Evolutionary conservation across 2,888 invertebrate species (phyloP).

Genomic region (Torymus auratus): DNA sequence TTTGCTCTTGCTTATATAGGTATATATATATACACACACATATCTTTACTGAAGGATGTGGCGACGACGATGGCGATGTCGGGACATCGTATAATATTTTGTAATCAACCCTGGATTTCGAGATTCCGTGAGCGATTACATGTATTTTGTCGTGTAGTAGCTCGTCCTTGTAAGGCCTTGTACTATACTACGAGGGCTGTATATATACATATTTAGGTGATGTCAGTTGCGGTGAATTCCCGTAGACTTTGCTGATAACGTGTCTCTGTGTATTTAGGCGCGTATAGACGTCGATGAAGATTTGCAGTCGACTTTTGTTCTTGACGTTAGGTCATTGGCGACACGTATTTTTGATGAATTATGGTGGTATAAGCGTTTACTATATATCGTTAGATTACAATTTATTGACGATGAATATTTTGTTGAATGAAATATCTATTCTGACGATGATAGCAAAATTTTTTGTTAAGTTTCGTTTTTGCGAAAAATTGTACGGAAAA

Average conservation of each 20-base stretch:
- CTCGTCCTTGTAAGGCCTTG: not conserved
- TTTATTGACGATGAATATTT: too few relatives aligned
- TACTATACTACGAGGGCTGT: too few relatives aligned
- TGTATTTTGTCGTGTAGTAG: constrained; percentile 22
- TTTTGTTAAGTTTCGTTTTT: too few relatives aligned
- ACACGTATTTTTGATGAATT: too few relatives aligned
- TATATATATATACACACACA: not conserved
- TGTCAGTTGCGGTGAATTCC: too few relatives aligned
- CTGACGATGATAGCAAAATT: too few relatives aligned
- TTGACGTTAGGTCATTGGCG: not conserved
- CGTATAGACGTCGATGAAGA: constrained; percentile 2
- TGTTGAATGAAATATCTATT: too few relatives aligned
- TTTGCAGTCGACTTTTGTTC: constrained; percentile 1
- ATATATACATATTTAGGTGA: too few relatives aligned
- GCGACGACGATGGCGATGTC: constrained; percentile 8
- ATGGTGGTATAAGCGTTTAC: too few relatives aligned
- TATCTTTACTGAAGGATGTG: too few relatives aligned
- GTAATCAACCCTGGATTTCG: constrained; percentile 41
- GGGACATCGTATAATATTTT: constrained; percentile 46
- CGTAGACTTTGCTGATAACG: not conserved
- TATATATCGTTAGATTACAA: too few relatives aligned
- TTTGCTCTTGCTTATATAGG: constrained; percentile 23
- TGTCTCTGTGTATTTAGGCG: not conserved
- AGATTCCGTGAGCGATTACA: constrained; percentile 33
- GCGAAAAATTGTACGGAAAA: too few relatives aligned